These are phyloP conservation scores for Polypterus bichir DNA, from an alignment of 2,113 vertebrate genomes.

Conservation along the genomic window DNA sequence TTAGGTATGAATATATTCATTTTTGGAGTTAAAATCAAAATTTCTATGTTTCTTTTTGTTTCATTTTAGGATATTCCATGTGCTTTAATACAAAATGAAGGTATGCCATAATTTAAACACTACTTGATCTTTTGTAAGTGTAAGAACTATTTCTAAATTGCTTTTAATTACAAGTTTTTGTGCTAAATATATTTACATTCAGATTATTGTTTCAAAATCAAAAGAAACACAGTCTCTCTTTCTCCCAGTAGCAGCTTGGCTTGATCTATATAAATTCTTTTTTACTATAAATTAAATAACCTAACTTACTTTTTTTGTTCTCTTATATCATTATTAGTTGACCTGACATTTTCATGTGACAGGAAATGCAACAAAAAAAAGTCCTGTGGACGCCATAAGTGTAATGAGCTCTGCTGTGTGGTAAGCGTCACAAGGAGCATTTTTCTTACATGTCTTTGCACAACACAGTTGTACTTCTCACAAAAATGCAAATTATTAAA, in stretches of 20 bases:
- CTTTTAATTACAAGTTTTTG: no score
- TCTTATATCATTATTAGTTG: constrained; percentile 39
- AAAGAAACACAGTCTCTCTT: no score
- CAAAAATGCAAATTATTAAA: no score
- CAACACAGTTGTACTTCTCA: no score
- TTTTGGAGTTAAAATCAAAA: neutral
- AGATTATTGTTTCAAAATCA: no score
- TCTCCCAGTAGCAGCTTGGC: no score
- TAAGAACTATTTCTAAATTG: no score
- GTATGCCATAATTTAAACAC: constrained; percentile 40
- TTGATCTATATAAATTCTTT: no score
- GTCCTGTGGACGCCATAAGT: constrained; percentile 88
- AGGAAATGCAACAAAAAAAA: constrained; percentile 87
- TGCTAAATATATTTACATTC: no score
- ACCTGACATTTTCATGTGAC: constrained; percentile 81
- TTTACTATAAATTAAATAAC: no score
- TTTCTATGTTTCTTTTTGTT: constrained; percentile 17
- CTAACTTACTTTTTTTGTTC: neutral
- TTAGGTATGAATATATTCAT: neutral
- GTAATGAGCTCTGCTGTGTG: constrained; percentile 88
- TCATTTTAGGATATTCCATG: constrained; percentile 76
- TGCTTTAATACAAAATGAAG: constrained; percentile 73
- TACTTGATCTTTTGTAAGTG: no score
- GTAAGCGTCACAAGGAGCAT: constrained; percentile 46
- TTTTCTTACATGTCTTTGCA: neutral